phyloP scores from a whole-genome alignment of 2,113 vertebrate genomes.

The Platichthys flesus region DNA sequence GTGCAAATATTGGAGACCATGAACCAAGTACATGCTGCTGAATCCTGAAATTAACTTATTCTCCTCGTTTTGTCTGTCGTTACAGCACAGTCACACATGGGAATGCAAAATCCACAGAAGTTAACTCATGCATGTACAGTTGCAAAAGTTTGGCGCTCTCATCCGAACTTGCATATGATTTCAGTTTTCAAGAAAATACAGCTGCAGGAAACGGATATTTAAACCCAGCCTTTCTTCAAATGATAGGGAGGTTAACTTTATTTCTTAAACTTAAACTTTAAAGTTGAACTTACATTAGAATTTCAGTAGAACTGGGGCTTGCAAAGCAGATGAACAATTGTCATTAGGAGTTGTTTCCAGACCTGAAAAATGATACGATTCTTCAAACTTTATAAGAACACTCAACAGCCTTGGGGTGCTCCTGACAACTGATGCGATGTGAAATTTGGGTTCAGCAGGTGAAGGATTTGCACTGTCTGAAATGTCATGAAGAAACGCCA shows the following conservation, averaged over 20 bases:
- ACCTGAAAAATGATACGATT: background rate
- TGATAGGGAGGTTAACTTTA: too few relatives aligned
- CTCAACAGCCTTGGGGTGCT: background rate
- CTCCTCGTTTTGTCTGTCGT: background rate
- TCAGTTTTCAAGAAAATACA: too few relatives aligned
- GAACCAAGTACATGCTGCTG: conserved; percentile 30
- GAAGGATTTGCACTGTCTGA: background rate
- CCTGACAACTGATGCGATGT: background rate
- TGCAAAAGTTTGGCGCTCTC: background rate
- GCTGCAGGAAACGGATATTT: too few relatives aligned
- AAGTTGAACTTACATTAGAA: too few relatives aligned
- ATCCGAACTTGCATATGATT: too few relatives aligned
- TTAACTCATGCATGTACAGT: background rate
- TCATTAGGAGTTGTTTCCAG: background rate
- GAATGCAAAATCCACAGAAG: background rate
- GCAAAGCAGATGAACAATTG: background rate
- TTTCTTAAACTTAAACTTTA: too few relatives aligned
- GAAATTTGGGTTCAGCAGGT: background rate
- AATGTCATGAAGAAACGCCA: background rate
- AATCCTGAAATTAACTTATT: conserved; percentile 32
- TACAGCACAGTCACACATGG: background rate
- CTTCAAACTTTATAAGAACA: background rate
- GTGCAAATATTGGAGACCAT: conserved; percentile 66
- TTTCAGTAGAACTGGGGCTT: background rate
- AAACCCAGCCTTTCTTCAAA: too few relatives aligned